phyloP scores from a whole-genome alignment of 2,113 vertebrate genomes.

The Butorides virescens region DNA sequence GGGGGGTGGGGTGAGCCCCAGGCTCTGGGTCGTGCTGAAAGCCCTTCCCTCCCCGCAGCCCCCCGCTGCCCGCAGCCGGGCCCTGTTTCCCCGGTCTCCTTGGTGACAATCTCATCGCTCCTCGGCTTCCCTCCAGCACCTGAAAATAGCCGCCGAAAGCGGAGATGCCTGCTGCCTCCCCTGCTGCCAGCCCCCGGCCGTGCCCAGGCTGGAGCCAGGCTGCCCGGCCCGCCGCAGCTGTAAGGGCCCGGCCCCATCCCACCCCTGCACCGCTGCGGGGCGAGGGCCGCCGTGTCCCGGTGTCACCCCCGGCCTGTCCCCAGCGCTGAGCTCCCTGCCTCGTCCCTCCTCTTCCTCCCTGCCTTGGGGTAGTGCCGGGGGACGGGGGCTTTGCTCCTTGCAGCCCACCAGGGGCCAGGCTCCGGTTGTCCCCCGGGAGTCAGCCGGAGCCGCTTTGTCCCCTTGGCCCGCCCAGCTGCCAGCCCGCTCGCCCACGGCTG shows the following conservation, averaged over 20 bases:
- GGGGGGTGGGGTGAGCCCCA: neutral
- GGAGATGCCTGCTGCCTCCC: slow-evolving; percentile 38
- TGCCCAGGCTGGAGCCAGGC: neutral
- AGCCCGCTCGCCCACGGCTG: neutral
- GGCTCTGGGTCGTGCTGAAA: neutral
- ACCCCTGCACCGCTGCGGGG: fast-evolving
- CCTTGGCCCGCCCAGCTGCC: neutral
- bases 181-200: neutral
- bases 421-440: neutral
- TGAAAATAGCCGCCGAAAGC: slow-evolving; percentile 66
- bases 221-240: neutral
- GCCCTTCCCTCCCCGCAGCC: neutral
- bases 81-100: slow-evolving; percentile 52
- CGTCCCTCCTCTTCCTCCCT: neutral
- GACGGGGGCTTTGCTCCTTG: neutral
- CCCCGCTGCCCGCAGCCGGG: neutral
- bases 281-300: neutral
- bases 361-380: neutral
- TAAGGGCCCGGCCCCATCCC: neutral
- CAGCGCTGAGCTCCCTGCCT: neutral
- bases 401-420: fast-evolving
- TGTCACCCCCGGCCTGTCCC: neutral
- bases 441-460: neutral
- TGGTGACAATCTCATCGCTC: slow-evolving; percentile 52
- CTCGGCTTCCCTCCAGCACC: slow-evolving; percentile 58